Percentiles rank a stretch among this genome's conserved stretches.
Conservation (phyloP, 2,113 vertebrate species). For the Spermophilus dauricus region DNA sequence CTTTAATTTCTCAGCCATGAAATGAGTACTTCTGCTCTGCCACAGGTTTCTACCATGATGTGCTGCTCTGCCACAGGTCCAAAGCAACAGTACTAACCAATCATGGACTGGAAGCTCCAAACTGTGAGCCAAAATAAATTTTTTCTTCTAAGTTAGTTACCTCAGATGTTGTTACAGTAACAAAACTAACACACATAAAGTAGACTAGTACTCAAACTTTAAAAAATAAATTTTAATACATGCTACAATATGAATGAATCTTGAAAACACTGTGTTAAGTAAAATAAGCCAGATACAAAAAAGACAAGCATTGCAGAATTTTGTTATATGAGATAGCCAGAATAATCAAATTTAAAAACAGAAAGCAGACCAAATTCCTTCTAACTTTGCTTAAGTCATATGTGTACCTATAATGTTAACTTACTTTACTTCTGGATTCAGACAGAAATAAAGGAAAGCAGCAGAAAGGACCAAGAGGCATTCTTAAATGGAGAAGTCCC, state of each 20-base stretch:
- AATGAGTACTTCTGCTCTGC: neutral
- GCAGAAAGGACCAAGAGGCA: neutral
- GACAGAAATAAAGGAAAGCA: neutral
- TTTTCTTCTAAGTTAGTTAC: too few relatives aligned
- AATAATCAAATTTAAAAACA: too few relatives aligned
- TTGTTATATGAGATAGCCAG: too few relatives aligned
- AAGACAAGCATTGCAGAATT: neutral
- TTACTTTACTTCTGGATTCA: neutral
- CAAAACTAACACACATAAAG: neutral
- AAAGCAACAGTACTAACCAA: neutral
- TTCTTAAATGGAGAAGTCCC: neutral
- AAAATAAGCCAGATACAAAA: too few relatives aligned
- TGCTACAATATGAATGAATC: neutral
- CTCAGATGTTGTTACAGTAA: too few relatives aligned
- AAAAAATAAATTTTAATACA: slow-evolving; percentile 16
- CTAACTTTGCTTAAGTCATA: neutral
- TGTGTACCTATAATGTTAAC: neutral
- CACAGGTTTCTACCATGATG: too few relatives aligned
- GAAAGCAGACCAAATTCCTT: neutral
- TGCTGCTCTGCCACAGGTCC: too few relatives aligned
- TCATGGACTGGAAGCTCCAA: too few relatives aligned
- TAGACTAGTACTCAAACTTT: neutral
- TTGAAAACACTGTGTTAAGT: too few relatives aligned
- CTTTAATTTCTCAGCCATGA: neutral
- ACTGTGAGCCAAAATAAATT: too few relatives aligned